phyloP scores from a whole-genome alignment of 2,113 vertebrate genomes.

The Cebidichthys violaceus region DNA sequence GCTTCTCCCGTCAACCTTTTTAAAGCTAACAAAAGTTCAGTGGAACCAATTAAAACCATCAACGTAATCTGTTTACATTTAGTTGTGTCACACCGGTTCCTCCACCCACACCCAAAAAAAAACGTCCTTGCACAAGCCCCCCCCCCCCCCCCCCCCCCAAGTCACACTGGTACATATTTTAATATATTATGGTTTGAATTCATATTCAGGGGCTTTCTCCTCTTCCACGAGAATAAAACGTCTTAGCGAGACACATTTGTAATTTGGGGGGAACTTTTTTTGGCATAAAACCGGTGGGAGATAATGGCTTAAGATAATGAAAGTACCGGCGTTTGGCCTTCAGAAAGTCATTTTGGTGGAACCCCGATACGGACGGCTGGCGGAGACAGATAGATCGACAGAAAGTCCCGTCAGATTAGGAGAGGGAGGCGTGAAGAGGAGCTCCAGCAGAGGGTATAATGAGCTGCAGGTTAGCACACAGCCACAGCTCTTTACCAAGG shows the following conservation, averaged over 20 bases:
- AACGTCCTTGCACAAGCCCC: not conserved
- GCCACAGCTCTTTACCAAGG: constrained; percentile 30
- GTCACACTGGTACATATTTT: constrained; percentile 7
- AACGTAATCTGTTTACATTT: not conserved
- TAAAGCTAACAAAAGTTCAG: not conserved
- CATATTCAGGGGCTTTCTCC: constrained; percentile 7
- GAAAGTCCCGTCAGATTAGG: constrained; percentile 56
- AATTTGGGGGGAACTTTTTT: constrained; percentile 26
- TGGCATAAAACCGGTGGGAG: constrained; percentile 22
- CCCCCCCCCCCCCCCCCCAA: not conserved
- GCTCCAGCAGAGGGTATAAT: constrained; percentile 62
- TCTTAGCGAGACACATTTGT: constrained; percentile 15
- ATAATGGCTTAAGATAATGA: constrained; percentile 50
- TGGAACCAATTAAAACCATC: constrained; percentile 5
- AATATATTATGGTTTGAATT: constrained; percentile 13
- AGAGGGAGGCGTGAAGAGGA: constrained; percentile 52
- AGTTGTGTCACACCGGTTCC: not conserved
- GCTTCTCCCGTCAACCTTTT: not conserved
- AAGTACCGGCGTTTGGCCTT: constrained; percentile 34
- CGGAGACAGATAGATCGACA: constrained; percentile 52
- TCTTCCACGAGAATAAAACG: not conserved
- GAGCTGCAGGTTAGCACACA: constrained; percentile 61
- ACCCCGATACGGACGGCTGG: constrained; percentile 50
- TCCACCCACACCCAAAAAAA: not conserved
- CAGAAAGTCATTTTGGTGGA: constrained; percentile 56